phyloP scores from a whole-genome alignment of 2,888 invertebrate species.

The Nowickia ferox region DNA sequence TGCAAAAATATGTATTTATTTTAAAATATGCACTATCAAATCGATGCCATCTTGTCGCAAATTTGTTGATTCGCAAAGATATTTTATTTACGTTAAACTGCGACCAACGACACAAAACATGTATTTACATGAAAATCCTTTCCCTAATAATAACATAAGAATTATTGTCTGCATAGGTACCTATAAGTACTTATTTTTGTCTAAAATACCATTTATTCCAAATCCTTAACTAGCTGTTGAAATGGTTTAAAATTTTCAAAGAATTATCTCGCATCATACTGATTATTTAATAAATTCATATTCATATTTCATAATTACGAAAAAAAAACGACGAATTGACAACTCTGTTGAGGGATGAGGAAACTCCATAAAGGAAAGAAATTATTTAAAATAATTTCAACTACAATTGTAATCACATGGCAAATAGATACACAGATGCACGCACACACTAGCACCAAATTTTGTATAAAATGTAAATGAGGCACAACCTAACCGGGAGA shows the following conservation, averaged over 20 bases:
- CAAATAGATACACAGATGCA: slow-evolving; percentile 8
- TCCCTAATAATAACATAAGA: too few relatives aligned
- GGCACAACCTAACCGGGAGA: slow-evolving; percentile 48
- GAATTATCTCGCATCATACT: too few relatives aligned
- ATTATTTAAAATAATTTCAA: slow-evolving; percentile 68
- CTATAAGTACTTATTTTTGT: neutral
- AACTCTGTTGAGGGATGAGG: slow-evolving; percentile 38
- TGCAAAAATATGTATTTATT: too few relatives aligned
- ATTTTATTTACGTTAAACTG: too few relatives aligned
- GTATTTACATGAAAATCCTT: too few relatives aligned
- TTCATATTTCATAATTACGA: neutral
- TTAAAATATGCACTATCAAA: too few relatives aligned
- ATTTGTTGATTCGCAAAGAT: too few relatives aligned
- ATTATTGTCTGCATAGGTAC: too few relatives aligned
- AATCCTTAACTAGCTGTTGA: neutral
- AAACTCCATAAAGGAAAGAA: slow-evolving; percentile 55
- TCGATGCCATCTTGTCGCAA: too few relatives aligned
- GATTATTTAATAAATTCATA: neutral
- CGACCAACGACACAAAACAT: too few relatives aligned
- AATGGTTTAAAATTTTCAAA: too few relatives aligned
- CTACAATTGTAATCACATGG: slow-evolving; percentile 67
- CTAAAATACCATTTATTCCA: neutral
- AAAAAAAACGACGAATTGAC: slow-evolving; percentile 25
- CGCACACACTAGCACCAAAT: slow-evolving; percentile 17
- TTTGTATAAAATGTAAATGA: slow-evolving; percentile 54